A percentile compares a stretch with the other conserved stretches of the same genome.
phyloP scores from a whole-genome alignment of 2,113 vertebrate genomes.

The Genyomyrus donnyi region DNA sequence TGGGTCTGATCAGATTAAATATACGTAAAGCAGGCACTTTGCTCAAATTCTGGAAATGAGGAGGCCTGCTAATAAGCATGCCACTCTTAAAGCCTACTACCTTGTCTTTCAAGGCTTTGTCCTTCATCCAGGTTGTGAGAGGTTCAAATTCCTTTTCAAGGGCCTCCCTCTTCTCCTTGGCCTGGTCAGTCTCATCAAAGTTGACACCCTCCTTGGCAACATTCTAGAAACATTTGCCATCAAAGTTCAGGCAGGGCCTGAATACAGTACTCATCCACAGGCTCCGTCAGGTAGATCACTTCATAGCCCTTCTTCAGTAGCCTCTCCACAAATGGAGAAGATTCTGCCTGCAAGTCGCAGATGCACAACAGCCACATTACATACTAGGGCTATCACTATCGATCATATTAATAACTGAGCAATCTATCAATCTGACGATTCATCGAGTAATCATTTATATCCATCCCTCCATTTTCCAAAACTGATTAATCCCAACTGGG shows the following conservation, averaged over 20 bases:
- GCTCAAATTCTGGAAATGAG: background rate
- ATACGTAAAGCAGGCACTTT: background rate
- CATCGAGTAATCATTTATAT: too few relatives aligned
- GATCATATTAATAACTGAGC: too few relatives aligned
- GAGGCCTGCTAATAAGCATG: background rate
- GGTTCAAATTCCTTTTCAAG: conserved; percentile 90
- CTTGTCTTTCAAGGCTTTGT: conserved; percentile 91
- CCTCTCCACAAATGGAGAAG: conserved; percentile 89
- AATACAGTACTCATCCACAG: conserved; percentile 96
- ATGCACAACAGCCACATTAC: too few relatives aligned
- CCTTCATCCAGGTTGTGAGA: conserved; percentile 92
- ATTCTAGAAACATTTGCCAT: conserved; percentile 95
- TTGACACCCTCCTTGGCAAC: conserved; percentile 95
- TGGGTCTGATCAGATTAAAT: background rate
- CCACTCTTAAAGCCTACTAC: conserved; percentile 42
- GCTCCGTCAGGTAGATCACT: conserved; percentile 93
- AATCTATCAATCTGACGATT: too few relatives aligned
- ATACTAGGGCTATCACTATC: too few relatives aligned
- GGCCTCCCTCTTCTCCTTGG: conserved; percentile 82
- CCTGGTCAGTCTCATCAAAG: conserved; percentile 90
- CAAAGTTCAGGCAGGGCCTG: conserved; percentile 96
- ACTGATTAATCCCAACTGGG: too few relatives aligned
- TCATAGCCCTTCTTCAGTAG: conserved; percentile 97
- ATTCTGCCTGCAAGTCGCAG: conserved; percentile 69
- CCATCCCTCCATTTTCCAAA: too few relatives aligned